Evolutionary conservation across 2,888 invertebrate species (phyloP).

Genomic region (Drosophila koepferae): DNA sequence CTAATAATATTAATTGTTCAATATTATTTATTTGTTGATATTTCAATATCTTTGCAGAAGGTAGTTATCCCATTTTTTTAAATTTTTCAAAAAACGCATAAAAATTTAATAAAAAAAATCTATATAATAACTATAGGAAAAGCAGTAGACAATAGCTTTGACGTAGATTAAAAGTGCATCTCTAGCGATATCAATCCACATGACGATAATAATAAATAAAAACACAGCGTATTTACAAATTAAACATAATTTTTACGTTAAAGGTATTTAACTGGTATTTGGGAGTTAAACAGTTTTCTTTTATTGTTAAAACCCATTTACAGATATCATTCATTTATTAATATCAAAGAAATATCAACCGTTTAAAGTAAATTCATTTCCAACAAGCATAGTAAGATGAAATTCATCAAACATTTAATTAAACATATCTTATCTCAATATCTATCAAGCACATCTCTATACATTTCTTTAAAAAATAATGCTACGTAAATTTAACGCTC

Average conservation of each 20-base stretch:
- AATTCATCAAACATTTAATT: not conserved
- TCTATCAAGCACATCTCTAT: not conserved
- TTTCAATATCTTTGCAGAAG: too few species aligned
- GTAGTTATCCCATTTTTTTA: too few species aligned
- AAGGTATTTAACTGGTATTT: too few species aligned
- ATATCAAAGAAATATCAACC: too few species aligned
- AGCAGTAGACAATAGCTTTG: not conserved
- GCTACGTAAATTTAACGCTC: slow-evolving; percentile 52
- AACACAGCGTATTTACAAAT: too few species aligned
- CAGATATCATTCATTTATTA: too few species aligned
- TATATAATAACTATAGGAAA: not conserved
- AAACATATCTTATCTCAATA: slow-evolving; percentile 3
- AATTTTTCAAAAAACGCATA: not conserved
- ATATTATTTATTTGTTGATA: too few species aligned
- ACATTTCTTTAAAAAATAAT: not conserved
- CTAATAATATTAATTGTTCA: not conserved
- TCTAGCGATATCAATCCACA: not conserved
- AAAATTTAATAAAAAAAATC: not conserved
- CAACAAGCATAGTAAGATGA: not conserved
- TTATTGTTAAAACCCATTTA: too few species aligned
- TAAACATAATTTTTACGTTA: too few species aligned
- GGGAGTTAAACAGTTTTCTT: too few species aligned
- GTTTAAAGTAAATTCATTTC: too few species aligned
- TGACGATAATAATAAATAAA: not conserved
- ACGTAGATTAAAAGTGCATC: not conserved